phyloP scores from a whole-genome alignment of 2,888 invertebrate genomes.

The Aricia artaxerxes region DNA sequence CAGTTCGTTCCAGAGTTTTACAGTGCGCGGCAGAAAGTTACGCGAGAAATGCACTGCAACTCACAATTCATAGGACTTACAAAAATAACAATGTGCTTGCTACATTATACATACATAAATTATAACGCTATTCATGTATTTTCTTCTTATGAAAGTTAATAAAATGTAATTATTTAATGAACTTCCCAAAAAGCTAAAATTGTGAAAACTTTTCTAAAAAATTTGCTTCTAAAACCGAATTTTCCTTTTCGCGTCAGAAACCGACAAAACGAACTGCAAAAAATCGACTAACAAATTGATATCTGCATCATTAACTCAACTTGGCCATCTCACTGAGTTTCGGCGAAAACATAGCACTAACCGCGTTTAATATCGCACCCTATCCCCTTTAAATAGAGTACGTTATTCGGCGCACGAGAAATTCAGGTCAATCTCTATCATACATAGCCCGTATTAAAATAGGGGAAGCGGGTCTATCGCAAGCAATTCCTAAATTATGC shows the following conservation, averaged over 20 bases:
- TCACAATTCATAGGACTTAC: too few relatives aligned
- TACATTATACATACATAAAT: too few relatives aligned
- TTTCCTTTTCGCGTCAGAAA: neutral
- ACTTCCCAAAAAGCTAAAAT: neutral
- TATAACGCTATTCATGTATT: too few relatives aligned
- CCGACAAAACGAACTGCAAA: slow-evolving; percentile 24
- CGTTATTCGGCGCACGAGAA: slow-evolving; percentile 45
- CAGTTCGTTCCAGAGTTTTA: too few relatives aligned
- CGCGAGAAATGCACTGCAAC: too few relatives aligned
- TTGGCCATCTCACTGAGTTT: slow-evolving; percentile 26
- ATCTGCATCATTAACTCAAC: slow-evolving; percentile 30
- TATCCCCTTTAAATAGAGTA: slow-evolving; percentile 46
- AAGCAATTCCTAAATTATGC: slow-evolving; percentile 65
- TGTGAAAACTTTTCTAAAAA: neutral
- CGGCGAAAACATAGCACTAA: slow-evolving; percentile 40
- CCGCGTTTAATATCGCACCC: slow-evolving; percentile 45
- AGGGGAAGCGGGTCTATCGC: slow-evolving; percentile 56
- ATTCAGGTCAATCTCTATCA: slow-evolving; percentile 44
- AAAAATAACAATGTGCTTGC: too few relatives aligned
- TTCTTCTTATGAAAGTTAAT: too few relatives aligned
- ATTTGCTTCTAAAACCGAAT: neutral
- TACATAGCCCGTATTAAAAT: slow-evolving; percentile 47
- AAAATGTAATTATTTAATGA: neutral
- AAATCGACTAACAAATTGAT: slow-evolving; percentile 30
- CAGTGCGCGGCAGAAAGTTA: too few relatives aligned